Conservation (phyloP, 2,888 invertebrate species). For the Perizoma affinitatum region DNA sequence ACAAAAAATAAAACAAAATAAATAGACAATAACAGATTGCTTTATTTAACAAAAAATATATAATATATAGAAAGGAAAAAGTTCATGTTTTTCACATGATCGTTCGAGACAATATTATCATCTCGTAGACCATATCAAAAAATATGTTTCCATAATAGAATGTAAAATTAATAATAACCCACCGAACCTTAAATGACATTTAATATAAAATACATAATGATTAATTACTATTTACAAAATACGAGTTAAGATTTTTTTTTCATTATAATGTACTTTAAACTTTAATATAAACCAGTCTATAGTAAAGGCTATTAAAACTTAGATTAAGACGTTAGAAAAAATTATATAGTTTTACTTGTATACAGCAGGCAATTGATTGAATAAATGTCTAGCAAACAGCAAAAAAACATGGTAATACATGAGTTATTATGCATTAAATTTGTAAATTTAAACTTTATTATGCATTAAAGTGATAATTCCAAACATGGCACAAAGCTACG, state of each 20-base stretch:
- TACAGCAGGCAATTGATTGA: conserved; percentile 75
- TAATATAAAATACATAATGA: conserved; percentile 83
- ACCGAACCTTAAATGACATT: conserved; percentile 79
- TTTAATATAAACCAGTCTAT: conserved; percentile 83
- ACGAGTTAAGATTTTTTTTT: conserved; percentile 76
- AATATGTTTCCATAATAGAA: conserved; percentile 64
- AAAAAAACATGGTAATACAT: conserved; percentile 40
- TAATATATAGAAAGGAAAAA: conserved; percentile 79
- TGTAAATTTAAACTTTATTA: conserved; percentile 56
- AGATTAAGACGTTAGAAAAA: conserved; percentile 77
- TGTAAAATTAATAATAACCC: conserved; percentile 80
- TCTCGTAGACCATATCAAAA: conserved; percentile 64
- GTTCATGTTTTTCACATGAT: conserved; percentile 77
- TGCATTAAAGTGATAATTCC: conserved; percentile 59
- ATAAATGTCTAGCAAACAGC: conserved; percentile 22
- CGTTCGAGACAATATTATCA: conserved; percentile 46
- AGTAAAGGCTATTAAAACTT: conserved; percentile 83
- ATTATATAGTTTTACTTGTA: conserved; percentile 45
- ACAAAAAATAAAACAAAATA: conserved; percentile 73
- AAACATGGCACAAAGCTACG: conserved; percentile 74
- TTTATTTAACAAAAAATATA: conserved; percentile 85
- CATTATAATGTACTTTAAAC: conserved; percentile 70
- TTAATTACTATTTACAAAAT: conserved; percentile 84
- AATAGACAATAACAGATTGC: conserved; percentile 84
- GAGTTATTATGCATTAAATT: conserved; percentile 68